Base-by-base conservation (phyloP, 1,140 invertebrate species). In the Asobara japonica region DNA sequence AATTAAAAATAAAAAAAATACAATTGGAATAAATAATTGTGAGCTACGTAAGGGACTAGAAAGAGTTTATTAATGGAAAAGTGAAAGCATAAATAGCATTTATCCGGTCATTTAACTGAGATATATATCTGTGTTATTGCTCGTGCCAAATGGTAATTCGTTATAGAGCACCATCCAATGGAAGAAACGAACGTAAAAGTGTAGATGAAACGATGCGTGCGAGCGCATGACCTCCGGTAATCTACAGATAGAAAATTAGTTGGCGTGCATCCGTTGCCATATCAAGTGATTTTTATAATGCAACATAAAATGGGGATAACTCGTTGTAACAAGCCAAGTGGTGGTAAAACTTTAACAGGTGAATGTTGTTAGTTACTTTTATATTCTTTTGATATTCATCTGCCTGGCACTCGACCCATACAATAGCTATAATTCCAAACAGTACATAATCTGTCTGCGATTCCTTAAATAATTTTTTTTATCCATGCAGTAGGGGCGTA, bases 221-320 rank as follows among this genome's bases (percentile, higher is more conserved):
- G 27, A 36, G 65, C 41, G 20, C 51, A 56, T 25, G 41, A 29
- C 38, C 20, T 27, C 41, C 41, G 27, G 41, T 67, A 67, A 67
- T 67, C 38, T 51, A 8, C 20, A 48, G 41, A 29, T 67, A 67
- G 65, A 48, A 67, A 67, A 67, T 67, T 67, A 67, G 65, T 67
- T 67, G 25, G 65, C 65, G 65, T 67, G 65, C 65, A 67, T 67
- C 65, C 65, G 31, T 27, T 27, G 20, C 22, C 22, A 29, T 67
- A 67, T 67, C 41, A 29, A 29, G 29, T 11, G 10, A 45, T 67
- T 67, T 67, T 67, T 67, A 67, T 67, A 67, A 67, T 67, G 20
- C 27, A 29, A 25, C 41, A n/a, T 67, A 67, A 67, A 67, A 45
- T 16, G 41, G 3, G 41, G 7, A 45, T 45, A 45, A 45, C 41